These are phyloP conservation scores for Thunnus albacares DNA, from an alignment of 2,797 vertebrate species.

Conservation along the genomic window DNA sequence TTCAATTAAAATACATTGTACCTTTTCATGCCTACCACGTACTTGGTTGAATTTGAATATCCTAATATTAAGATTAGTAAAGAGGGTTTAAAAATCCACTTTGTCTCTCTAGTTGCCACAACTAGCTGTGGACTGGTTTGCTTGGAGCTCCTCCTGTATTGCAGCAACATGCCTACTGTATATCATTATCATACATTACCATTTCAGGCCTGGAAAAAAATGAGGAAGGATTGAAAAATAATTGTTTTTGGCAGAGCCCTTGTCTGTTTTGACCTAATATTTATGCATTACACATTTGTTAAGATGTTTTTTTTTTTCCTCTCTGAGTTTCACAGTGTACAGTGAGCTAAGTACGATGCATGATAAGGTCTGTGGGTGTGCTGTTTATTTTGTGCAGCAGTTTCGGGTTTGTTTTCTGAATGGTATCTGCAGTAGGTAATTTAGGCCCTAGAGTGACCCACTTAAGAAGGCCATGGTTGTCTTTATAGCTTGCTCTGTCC, in stretches of 20 bases:
- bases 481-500: conserved; percentile 71
- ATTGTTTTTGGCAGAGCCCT: conserved; percentile 34
- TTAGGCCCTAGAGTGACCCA: conserved; percentile 61
- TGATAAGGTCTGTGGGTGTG: conserved; percentile 42
- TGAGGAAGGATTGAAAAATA: conserved; percentile 48
- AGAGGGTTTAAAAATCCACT: conserved; percentile 30
- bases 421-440: conserved; percentile 44
- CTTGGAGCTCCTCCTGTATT: conserved; percentile 49
- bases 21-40: conserved; percentile 16
- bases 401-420: conserved; percentile 49
- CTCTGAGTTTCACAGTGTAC: conserved; percentile 15
- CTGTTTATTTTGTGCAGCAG: conserved; percentile 36
- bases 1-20: conserved; percentile 44
- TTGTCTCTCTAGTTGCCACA: conserved; percentile 8
- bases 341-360: conserved; percentile 28
- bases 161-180: conserved; percentile 56
- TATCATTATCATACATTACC: conserved; percentile 75
- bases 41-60: conserved; percentile 20
- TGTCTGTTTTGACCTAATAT: conserved; percentile 58
- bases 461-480: conserved; percentile 68
- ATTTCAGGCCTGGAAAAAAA: conserved; percentile 46
- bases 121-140: conserved; percentile 43
- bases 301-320: conserved; percentile 6
- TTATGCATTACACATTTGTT: conserved; percentile 46
- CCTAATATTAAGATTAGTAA: conserved; percentile 25